Evolutionary conservation across 2,888 invertebrate species (phyloP).

Genomic region (Yponomeuta cagnagella): DNA sequence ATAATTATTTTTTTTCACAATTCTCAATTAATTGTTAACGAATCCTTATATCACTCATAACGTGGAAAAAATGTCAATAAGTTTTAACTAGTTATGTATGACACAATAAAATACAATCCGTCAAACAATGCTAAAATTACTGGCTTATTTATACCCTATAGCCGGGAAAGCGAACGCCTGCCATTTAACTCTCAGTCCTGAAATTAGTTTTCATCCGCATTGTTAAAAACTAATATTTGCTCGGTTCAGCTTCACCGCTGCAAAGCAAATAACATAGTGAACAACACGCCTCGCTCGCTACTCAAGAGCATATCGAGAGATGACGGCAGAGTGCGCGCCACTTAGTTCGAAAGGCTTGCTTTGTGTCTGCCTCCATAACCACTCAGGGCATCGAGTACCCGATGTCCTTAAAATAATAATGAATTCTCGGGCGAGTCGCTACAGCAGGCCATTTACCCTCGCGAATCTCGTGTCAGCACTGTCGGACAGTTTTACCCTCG

Average conservation of each 20-base stretch:
- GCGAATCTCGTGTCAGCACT: neutral
- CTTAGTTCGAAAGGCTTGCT: slow-evolving; percentile 58
- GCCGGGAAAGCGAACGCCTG: neutral
- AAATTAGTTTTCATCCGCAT: neutral
- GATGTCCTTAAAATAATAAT: slow-evolving; percentile 41
- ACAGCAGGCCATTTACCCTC: neutral
- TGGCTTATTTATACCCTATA: no score
- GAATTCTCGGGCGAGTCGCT: slow-evolving; percentile 23
- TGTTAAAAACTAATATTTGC: slow-evolving; percentile 13
- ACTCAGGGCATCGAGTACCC: slow-evolving; percentile 43
- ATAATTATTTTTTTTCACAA: no score
- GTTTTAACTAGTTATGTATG: no score
- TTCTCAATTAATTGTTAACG: no score
- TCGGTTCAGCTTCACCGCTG: slow-evolving; percentile 24
- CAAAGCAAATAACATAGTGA: slow-evolving; percentile 39
- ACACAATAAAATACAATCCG: no score
- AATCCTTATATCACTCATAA: no score
- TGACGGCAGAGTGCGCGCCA: slow-evolving; percentile 39
- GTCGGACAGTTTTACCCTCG: neutral
- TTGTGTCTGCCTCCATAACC: slow-evolving; percentile 55
- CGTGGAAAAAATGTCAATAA: no score
- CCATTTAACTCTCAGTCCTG: neutral
- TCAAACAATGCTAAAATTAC: no score
- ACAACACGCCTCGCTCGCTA: slow-evolving; percentile 28
- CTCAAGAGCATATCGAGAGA: slow-evolving; percentile 59